phyloP scores from a whole-genome alignment of 37 sponge, comb jelly and placozoan species.

The Eunapius fragilis region DNA sequence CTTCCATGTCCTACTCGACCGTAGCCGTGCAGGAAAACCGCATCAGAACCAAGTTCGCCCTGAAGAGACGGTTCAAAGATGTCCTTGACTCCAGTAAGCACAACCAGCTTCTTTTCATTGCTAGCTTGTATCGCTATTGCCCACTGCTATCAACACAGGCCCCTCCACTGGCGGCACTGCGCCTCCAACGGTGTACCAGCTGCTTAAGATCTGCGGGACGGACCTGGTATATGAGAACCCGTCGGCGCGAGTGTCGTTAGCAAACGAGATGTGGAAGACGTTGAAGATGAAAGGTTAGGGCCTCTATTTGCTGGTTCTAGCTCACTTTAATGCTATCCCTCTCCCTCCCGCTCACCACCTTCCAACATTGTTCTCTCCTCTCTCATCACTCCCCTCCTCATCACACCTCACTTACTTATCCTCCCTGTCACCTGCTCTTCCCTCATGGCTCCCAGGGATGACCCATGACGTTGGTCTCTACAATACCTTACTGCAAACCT shows the following conservation, averaged over 20 bases:
- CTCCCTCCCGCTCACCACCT: not conserved
- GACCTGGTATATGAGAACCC: constrained; percentile 19
- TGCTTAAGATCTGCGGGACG: constrained; percentile 19
- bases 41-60: not conserved
- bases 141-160: not conserved
- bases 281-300: constrained; percentile 28
- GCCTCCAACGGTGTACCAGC: not conserved
- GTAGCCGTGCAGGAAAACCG: not conserved
- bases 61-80: not conserved
- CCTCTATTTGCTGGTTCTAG: not conserved
- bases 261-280: constrained; percentile 16
- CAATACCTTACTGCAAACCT: constrained; percentile 41
- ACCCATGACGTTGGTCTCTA: constrained; percentile 10
- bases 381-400: no score
- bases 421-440: not conserved
- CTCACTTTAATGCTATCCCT: not conserved
- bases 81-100: not conserved
- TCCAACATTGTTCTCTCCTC: no score
- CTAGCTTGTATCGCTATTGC: not conserved
- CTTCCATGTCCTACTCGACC: not conserved
- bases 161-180: not conserved
- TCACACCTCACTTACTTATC: not conserved
- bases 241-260: not conserved
- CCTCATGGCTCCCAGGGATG: constrained; percentile 15
- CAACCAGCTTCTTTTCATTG: not conserved